Percentiles rank a stretch among this genome's conserved stretches.
Conservation (phyloP, 2,888 invertebrate genomes). For the Drosophila demipolita region DNA sequence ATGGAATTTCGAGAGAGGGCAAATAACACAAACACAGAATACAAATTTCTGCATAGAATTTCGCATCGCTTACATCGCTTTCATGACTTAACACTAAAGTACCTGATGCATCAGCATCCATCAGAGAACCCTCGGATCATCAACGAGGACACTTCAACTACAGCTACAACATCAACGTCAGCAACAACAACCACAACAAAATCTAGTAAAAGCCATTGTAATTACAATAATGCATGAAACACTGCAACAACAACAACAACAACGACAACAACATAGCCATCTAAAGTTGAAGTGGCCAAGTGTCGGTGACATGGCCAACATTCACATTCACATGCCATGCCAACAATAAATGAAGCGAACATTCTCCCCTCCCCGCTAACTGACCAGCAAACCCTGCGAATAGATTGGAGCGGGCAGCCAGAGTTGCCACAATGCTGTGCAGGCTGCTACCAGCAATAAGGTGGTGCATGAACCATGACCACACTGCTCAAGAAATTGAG, state of each 20-base stretch:
- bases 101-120: constrained; percentile 65
- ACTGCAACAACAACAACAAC: constrained; percentile 19
- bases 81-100: constrained; percentile 53
- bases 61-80: constrained; percentile 23
- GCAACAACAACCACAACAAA: constrained; percentile 20
- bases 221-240: constrained; percentile 62
- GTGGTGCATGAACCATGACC: constrained; percentile 58
- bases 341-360: constrained; percentile 61
- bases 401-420: not conserved
- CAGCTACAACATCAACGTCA: constrained; percentile 14
- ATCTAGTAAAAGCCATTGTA: constrained; percentile 41
- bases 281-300: constrained; percentile 45
- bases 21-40: constrained; percentile 3
- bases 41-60: constrained; percentile 17
- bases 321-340: constrained; percentile 40
- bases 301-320: constrained; percentile 43
- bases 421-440: constrained; percentile 14
- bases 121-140: constrained; percentile 54
- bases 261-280: constrained; percentile 40
- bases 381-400: constrained; percentile 20
- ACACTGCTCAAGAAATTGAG: not conserved
- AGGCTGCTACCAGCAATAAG: constrained; percentile 47
- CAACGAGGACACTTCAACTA: constrained; percentile 50
- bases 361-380: constrained; percentile 26
- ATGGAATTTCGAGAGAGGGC: constrained; percentile 12